Evolutionary conservation across 2,113 vertebrate species (phyloP), one percentile per base, ranked within the genome.

Genomic region (Catharus bicknelli): DNA sequence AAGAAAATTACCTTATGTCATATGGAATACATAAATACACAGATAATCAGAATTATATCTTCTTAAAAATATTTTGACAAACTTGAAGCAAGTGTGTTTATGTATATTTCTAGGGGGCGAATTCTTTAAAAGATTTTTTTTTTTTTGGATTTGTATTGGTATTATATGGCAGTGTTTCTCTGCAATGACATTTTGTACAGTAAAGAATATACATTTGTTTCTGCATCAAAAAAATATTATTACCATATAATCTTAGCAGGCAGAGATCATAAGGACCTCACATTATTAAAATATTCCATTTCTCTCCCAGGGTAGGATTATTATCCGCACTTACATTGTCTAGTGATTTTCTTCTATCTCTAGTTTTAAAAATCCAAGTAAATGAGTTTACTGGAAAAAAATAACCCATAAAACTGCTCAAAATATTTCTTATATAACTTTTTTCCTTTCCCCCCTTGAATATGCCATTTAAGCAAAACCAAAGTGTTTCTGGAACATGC

Each of bases 271-370:
- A 95, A 95, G 86, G 69, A 84, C 81, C n/a, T 92, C 30, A 66
- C 34, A 92, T 90, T 86, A 92, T 64, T 95, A 95, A 92, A 93
- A 92, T 89, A 92, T 89, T 87, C 69, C 8, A 53, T 94, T 91
- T 95, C 61, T 84, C 77, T 92, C 81, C 27, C 40, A 48, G 61
- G 43, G 74, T 75, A 82, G 61, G 53, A 89, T 92, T 95, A 95
- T 94, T 90, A 90, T 59, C 40, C 5, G 0, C 45, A 78, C 53
- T 92, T 86, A 92, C n/a, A 75, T 81, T 90, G 77, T 94, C 53
- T 87, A 87, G 64, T 64, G 86, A 78, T 89, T 95, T 92, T 81
- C 64, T 81, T 81, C 61, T 64, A 43, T 63, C 30, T 90, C 19
- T 48, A 27, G 40, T 81, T 94, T 75, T 77, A 61, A 89, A 84